phyloP scores from a whole-genome alignment of 2,797 vertebrate species.

The Xerus rutilus region DNA sequence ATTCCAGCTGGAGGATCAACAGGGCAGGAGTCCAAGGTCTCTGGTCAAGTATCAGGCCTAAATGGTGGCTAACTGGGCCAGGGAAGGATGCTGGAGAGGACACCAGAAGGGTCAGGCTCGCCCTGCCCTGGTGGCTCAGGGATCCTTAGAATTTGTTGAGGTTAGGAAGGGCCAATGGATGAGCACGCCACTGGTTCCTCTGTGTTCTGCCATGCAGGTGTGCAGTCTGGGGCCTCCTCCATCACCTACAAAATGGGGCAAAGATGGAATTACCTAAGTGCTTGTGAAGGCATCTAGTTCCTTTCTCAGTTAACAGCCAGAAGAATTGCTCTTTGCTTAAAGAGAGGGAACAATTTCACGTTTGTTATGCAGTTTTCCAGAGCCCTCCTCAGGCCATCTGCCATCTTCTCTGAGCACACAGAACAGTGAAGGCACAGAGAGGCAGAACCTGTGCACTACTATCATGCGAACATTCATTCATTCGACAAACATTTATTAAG shows the following conservation, averaged over 20 bases:
- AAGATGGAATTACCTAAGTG: background rate
- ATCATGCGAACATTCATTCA: background rate
- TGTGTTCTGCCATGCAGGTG: background rate
- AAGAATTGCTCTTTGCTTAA: background rate
- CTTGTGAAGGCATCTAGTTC: background rate
- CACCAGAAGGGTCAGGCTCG: too few relatives aligned
- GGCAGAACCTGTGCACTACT: background rate
- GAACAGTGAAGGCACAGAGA: background rate
- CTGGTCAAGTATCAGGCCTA: background rate
- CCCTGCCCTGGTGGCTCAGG: background rate
- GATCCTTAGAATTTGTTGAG: background rate
- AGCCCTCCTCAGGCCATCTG: background rate
- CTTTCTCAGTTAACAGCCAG: background rate
- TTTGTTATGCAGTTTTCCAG: background rate
- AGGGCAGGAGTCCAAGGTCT: background rate
- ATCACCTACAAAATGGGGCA: background rate
- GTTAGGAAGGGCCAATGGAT: background rate
- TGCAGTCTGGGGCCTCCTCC: background rate
- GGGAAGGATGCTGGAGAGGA: background rate
- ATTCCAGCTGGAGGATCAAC: background rate
- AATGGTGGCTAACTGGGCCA: background rate
- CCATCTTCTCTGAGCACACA: background rate
- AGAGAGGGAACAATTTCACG: background rate
- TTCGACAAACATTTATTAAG: slow-evolving; percentile 80
- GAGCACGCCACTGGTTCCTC: too few relatives aligned